Conservation (phyloP, 2,113 vertebrate genomes). For the Dromiciops gliroides region DNA sequence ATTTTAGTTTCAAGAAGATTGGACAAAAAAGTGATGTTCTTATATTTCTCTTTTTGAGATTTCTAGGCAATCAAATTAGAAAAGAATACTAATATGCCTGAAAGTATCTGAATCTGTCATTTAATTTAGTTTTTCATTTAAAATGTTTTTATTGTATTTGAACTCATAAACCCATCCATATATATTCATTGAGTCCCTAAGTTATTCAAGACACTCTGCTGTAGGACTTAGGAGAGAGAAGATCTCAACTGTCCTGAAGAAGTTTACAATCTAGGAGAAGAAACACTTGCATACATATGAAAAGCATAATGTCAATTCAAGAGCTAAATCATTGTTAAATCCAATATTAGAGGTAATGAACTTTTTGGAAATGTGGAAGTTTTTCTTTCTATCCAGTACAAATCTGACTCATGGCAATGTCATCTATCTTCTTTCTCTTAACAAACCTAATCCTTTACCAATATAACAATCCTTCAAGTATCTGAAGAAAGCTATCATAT, state of each 20-base stretch:
- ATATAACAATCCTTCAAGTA: neutral
- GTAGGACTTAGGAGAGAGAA: neutral
- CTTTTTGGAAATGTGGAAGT: neutral
- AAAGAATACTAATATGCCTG: neutral
- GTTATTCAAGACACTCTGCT: neutral
- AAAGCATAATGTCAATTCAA: neutral
- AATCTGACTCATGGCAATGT: neutral
- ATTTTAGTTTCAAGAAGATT: constrained; percentile 25
- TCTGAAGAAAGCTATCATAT: neutral
- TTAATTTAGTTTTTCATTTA: neutral
- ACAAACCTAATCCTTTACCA: neutral
- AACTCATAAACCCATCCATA: neutral
- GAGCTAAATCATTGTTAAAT: neutral
- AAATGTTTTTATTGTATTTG: neutral
- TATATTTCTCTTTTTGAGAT: constrained; percentile 23
- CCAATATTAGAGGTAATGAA: neutral
- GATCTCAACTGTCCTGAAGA: neutral
- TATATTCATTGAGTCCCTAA: neutral
- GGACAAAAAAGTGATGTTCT: neutral
- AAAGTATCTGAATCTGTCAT: neutral
- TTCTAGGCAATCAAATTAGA: constrained; percentile 8
- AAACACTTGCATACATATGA: neutral
- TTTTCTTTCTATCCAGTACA: neutral
- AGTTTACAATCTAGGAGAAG: neutral
- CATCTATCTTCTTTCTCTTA: neutral